Conservation (phyloP, 2,888 invertebrate species). For the Nebria brevicollis region DNA sequence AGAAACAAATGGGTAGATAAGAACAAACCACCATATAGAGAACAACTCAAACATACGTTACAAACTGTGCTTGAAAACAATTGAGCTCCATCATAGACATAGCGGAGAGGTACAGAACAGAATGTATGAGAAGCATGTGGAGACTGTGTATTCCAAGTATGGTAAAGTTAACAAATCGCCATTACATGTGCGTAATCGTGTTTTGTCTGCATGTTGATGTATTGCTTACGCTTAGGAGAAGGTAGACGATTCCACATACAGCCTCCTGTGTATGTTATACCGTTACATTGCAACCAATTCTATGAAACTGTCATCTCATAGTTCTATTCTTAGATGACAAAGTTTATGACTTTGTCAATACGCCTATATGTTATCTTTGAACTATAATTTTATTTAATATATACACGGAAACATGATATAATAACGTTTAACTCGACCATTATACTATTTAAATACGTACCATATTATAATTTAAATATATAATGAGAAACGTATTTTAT, state of each 20-base stretch:
- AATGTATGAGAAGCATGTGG: neutral
- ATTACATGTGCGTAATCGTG: conserved; percentile 1
- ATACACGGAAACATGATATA: neutral
- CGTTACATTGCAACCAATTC: neutral
- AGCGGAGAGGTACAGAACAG: neutral
- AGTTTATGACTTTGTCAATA: neutral
- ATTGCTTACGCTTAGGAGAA: neutral
- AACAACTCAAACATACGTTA: neutral
- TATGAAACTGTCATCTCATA: neutral
- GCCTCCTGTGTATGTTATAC: neutral
- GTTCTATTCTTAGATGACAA: conserved; percentile 1
- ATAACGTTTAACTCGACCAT: too few relatives aligned
- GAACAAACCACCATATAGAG: neutral
- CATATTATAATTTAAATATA: too few relatives aligned
- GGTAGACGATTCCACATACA: neutral
- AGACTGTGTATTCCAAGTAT: neutral
- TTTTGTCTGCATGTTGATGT: neutral
- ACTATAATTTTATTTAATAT: neutral
- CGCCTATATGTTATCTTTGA: neutral
- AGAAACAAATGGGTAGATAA: neutral
- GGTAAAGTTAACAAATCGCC: conserved; percentile 1
- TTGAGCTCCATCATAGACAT: neutral
- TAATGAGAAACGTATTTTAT: too few relatives aligned
- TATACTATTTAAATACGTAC: too few relatives aligned
- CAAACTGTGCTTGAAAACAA: neutral